These are phyloP conservation scores for Dasypogon diadema DNA, from an alignment of 2,888 invertebrate species.

Conservation along the genomic window DNA sequence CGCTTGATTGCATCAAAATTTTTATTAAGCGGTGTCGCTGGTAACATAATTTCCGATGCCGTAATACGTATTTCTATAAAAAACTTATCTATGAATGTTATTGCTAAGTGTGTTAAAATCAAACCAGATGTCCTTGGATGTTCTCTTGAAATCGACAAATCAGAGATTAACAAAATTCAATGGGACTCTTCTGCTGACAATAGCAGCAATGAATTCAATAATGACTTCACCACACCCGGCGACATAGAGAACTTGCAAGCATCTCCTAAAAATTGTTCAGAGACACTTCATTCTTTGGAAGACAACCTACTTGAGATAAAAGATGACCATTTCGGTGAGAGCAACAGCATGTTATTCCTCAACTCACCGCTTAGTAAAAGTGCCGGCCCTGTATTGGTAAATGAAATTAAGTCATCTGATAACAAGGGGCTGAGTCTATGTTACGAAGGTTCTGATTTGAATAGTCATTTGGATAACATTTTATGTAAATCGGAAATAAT, in stretches of 20 bases:
- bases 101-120: conserved; percentile 80
- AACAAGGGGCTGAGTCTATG: neutral
- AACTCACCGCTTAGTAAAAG: conserved; percentile 62
- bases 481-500: conserved; percentile 67
- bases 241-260: conserved; percentile 48
- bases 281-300: conserved; percentile 55
- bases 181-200: conserved; percentile 45
- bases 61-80: conserved; percentile 90
- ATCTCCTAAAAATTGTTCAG: conserved; percentile 61
- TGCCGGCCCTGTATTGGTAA: conserved; percentile 62
- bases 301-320: conserved; percentile 71
- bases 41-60: conserved; percentile 78
- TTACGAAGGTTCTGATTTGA: conserved; percentile 7
- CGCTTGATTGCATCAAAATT: conserved; percentile 66
- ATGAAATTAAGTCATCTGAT: neutral
- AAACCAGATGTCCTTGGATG: conserved; percentile 80
- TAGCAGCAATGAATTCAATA: conserved; percentile 41
- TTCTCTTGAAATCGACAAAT: conserved; percentile 73
- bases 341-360: conserved; percentile 63
- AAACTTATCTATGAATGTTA: conserved; percentile 84
- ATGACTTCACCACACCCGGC: neutral
- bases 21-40: conserved; percentile 66
- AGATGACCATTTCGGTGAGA: conserved; percentile 75
- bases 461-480: conserved; percentile 56
- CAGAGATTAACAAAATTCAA: conserved; percentile 57